Evolutionary conservation across 2,888 invertebrate genomes (phyloP).

Genomic region (Diaperis boleti): DNA sequence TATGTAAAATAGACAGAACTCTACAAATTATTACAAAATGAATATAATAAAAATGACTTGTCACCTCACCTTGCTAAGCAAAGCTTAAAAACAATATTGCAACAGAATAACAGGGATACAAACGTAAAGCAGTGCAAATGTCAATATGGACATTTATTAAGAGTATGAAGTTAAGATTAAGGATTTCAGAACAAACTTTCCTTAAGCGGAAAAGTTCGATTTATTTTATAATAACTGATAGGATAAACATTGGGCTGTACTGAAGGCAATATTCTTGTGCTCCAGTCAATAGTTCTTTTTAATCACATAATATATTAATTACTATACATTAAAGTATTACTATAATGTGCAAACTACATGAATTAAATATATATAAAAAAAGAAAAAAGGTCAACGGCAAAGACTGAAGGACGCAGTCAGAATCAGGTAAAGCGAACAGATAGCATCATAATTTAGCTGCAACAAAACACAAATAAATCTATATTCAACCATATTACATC

Average conservation of each 20-base stretch:
- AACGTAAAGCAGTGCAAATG: conserved; percentile 47
- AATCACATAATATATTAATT: conserved; percentile 57
- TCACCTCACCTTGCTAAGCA: conserved; percentile 60
- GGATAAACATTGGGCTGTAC: conserved; percentile 50
- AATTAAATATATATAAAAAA: conserved; percentile 56
- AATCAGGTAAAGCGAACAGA: conserved; percentile 60
- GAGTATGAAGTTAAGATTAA: conserved; percentile 28
- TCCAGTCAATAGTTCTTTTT: conserved; percentile 53
- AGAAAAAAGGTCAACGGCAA: conserved; percentile 52
- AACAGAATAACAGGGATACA: conserved; percentile 48
- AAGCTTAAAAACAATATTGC: conserved; percentile 50
- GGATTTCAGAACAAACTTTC: conserved; percentile 24
- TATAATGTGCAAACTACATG: conserved; percentile 61
- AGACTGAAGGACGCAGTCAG: conserved; percentile 51
- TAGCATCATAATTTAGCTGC: conserved; percentile 58
- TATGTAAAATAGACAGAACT: conserved; percentile 62
- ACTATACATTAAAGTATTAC: conserved; percentile 59
- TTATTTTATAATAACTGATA: conserved; percentile 50
- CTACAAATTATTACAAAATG: conserved; percentile 59
- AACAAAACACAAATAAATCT: conserved; percentile 45
- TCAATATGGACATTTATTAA: conserved; percentile 35
- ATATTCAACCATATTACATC: conserved; percentile 1
- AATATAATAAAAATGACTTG: conserved; percentile 56
- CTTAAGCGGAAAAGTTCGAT: conserved; percentile 29
- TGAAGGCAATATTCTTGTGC: conserved; percentile 53